Percentiles rank a stretch among this genome's conserved stretches.
Conservation (phyloP, 2,888 invertebrate species). For the Crematogaster levior region DNA sequence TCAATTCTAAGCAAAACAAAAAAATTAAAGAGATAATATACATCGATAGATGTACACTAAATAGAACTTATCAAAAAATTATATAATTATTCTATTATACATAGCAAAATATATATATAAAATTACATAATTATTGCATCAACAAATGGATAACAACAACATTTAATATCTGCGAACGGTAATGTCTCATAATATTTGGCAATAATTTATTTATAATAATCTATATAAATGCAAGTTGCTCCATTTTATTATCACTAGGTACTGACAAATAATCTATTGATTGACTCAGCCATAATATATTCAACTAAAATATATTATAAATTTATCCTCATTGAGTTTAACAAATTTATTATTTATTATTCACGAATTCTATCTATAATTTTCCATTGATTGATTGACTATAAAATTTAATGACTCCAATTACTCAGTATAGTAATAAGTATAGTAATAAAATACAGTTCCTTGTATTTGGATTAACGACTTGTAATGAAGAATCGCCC, state of each 20-base stretch:
- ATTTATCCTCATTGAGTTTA: not conserved
- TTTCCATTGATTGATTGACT: no score
- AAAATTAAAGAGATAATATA: not conserved
- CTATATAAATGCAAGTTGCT: not conserved
- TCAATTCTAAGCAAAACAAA: not conserved
- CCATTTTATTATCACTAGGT: not conserved
- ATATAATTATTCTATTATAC: conserved; percentile 18
- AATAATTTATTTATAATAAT: not conserved
- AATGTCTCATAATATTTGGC: not conserved
- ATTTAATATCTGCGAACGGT: conserved; percentile 15
- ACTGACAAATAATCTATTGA: not conserved
- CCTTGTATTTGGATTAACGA: no score
- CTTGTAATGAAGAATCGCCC: no score
- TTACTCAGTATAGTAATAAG: no score
- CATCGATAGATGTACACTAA: not conserved
- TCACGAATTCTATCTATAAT: no score
- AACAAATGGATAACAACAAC: not conserved
- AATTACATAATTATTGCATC: not conserved
- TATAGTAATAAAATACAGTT: no score
- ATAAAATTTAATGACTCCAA: no score
- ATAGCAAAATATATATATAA: no score
- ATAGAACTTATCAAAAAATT: not conserved
- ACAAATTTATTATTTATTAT: not conserved
- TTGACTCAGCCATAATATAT: not conserved
- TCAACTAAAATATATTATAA: not conserved